Evolutionary conservation across 2,888 invertebrate genomes (phyloP).

Genomic region (Branchellion lobata): DNA sequence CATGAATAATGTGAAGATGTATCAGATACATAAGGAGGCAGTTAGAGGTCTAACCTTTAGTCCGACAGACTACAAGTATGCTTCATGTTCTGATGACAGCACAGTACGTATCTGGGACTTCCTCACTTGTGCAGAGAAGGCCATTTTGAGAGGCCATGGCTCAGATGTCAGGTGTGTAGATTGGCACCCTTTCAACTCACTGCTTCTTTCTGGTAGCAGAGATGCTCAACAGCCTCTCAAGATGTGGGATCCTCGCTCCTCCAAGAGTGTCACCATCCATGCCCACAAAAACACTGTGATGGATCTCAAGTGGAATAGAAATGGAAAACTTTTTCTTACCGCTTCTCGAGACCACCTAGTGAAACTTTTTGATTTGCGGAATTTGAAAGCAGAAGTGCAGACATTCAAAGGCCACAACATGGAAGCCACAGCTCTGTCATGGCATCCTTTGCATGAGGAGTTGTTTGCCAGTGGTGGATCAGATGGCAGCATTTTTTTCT

Average conservation of each 20-base stretch:
- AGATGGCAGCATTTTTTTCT: conserved; percentile 96
- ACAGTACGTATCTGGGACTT: conserved; percentile 99
- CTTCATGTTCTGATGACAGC: conserved; percentile 98
- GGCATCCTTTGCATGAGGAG: conserved; percentile 97
- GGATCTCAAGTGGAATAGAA: conserved; percentile 98
- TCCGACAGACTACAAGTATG: conserved; percentile 96
- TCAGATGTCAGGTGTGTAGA: conserved; percentile 98
- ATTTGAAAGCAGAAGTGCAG: conserved; percentile 90
- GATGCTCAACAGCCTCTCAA: conserved; percentile 99
- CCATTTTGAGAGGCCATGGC: conserved; percentile 82
- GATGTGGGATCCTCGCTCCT: conserved; percentile 97
- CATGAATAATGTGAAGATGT: conserved; percentile 99
- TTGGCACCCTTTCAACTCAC: conserved; percentile 97
- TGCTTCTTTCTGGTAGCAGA: conserved; percentile 96
- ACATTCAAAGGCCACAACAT: conserved; percentile 98
- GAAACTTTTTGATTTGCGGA: conserved; percentile 94
- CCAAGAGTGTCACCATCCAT: conserved; percentile 90
- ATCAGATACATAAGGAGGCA: conserved; percentile 99
- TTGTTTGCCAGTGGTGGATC: conserved; percentile 97
- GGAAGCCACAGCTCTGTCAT: conserved; percentile 81
- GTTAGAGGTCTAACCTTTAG: conserved; percentile 98
- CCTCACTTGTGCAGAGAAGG: conserved; percentile 85
- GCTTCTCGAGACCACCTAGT: conserved; percentile 94
- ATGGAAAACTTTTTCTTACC: conserved; percentile 99
- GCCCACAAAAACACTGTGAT: conserved; percentile 99